Conservation (phyloP, 2,888 invertebrate genomes). For the Cinara cedri region DNA sequence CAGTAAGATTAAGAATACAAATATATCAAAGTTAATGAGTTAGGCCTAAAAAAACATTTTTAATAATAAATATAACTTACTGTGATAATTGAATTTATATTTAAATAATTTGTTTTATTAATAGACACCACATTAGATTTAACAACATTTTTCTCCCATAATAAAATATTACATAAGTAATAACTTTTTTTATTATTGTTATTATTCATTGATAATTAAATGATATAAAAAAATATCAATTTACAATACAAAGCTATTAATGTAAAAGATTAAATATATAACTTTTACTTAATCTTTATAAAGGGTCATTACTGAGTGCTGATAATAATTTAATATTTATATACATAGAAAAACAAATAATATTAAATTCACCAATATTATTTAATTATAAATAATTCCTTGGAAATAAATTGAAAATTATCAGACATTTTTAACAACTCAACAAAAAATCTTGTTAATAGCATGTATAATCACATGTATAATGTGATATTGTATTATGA, state of each 20-base stretch:
- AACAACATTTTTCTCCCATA: too few relatives aligned
- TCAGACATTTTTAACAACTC: not conserved
- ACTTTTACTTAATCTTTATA: not conserved
- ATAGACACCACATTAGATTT: not conserved
- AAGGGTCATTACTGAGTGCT: not conserved
- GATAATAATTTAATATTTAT: not conserved
- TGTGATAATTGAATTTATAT: not conserved
- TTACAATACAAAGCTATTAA: too few relatives aligned
- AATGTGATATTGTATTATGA: not conserved
- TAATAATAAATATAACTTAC: not conserved
- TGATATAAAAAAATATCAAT: too few relatives aligned
- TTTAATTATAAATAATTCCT: not conserved
- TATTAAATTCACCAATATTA: not conserved
- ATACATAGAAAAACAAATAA: not conserved
- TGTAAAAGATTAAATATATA: not conserved
- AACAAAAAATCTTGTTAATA: not conserved
- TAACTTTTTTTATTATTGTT: too few relatives aligned
- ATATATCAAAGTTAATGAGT: not conserved
- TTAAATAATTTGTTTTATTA: not conserved
- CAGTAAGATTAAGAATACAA: not conserved
- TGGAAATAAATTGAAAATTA: not conserved
- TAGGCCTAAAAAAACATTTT: conserved; percentile 15
- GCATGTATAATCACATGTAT: too few relatives aligned
- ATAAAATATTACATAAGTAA: too few relatives aligned
- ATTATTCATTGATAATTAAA: not conserved